phyloP scores from a whole-genome alignment of 2,113 vertebrate genomes.

The Tichodroma muraria region DNA sequence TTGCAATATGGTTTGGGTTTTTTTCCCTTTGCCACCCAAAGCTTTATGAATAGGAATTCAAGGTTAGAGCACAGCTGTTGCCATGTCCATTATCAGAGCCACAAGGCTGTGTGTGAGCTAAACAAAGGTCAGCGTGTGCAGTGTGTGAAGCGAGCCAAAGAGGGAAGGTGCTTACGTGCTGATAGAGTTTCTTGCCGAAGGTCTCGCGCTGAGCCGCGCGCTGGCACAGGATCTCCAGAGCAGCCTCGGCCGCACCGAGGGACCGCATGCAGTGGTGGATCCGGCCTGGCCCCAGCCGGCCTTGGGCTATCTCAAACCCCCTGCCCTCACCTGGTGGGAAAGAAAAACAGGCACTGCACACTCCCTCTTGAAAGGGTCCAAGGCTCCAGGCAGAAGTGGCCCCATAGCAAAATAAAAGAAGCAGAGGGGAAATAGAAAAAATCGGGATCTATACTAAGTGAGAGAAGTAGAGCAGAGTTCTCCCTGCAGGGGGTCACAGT shows the following conservation, averaged over 20 bases:
- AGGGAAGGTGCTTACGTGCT: conserved; percentile 74
- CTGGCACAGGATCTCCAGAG: conserved; percentile 82
- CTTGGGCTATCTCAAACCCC: conserved; percentile 91
- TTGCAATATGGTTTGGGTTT: not conserved
- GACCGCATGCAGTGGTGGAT: conserved; percentile 93
- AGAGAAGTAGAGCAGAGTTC: not conserved
- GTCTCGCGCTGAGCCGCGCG: conserved; percentile 71
- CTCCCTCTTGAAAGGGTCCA: not conserved
- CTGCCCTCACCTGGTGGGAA: conserved; percentile 81
- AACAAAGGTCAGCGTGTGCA: not conserved
- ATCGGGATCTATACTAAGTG: not conserved
- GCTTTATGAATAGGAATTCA: not conserved
- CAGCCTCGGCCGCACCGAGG: conserved; percentile 78
- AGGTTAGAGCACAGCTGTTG: not conserved
- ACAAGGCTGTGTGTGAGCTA: not conserved
- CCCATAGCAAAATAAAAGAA: not conserved
- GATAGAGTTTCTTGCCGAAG: conserved; percentile 85
- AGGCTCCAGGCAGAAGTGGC: not conserved
- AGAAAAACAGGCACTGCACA: not conserved
- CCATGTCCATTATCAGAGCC: not conserved
- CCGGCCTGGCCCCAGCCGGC: conserved; percentile 84
- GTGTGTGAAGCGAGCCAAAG: not conserved
- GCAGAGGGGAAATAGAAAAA: not conserved
- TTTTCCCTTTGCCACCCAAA: not conserved
- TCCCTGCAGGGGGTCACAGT: not conserved